Evolutionary conservation across 2,113 vertebrate species (phyloP).

Genomic region (Malaclemys terrapin): DNA sequence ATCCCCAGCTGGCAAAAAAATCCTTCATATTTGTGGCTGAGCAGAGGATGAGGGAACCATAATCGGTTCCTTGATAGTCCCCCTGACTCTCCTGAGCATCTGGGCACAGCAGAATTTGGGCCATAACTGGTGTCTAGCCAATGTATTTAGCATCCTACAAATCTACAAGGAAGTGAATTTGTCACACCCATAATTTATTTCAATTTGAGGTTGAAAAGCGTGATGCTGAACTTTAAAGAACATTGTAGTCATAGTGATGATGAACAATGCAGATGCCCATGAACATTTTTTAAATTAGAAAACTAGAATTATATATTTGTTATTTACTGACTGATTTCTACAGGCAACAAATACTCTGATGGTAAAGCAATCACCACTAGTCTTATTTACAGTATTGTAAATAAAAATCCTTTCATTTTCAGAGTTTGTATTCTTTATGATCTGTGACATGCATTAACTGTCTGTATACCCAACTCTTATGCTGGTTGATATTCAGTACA

Average conservation of each 20-base stretch:
- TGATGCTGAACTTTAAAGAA: conserved; percentile 13
- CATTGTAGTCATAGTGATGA: conserved; percentile 59
- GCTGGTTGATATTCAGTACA: neutral
- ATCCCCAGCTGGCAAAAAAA: neutral
- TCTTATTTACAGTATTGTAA: neutral
- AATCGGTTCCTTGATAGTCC: neutral
- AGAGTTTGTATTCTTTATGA: neutral
- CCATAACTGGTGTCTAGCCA: neutral
- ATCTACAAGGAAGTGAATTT: conserved; percentile 1
- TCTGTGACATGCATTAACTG: neutral
- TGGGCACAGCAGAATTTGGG: fast-evolving
- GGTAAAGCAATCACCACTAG: neutral
- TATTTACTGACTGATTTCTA: conserved; percentile 37
- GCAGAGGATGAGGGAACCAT: neutral
- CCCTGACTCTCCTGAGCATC: neutral
- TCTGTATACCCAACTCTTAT: neutral
- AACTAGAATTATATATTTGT: neutral
- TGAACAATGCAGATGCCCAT: conserved; percentile 4
- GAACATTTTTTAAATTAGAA: conserved; percentile 53
- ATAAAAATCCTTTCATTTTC: conserved; percentile 14
- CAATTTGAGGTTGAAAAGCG: neutral
- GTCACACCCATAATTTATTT: conserved; percentile 45
- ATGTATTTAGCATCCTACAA: neutral
- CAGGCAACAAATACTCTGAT: conserved; percentile 5
- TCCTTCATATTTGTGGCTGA: neutral